These are phyloP conservation scores for Alloscopus bannaensis DNA, from an alignment of 2,888 invertebrate genomes.

Conservation along the genomic window DNA sequence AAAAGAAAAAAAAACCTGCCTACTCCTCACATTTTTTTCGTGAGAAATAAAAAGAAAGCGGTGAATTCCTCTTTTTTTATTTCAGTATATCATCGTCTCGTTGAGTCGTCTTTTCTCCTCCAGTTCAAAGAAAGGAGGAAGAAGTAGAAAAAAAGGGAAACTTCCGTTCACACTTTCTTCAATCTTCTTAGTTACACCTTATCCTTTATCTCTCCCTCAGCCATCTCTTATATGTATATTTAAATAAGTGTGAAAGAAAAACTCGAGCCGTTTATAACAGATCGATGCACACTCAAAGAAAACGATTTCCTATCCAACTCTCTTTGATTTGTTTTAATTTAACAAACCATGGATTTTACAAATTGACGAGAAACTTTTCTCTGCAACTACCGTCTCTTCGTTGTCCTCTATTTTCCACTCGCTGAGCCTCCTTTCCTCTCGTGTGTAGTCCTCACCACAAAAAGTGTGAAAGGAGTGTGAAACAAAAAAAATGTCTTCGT, in stretches of 20 bases:
- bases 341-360: constrained; percentile 61
- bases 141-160: constrained; percentile 56
- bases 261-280: constrained; percentile 56
- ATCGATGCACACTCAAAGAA: constrained; percentile 58
- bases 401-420: too few relatives aligned
- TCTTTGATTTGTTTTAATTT: constrained; percentile 63
- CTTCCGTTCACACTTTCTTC: constrained; percentile 52
- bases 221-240: too few relatives aligned
- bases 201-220: constrained; percentile 16
- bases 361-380: constrained; percentile 63
- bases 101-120: too few relatives aligned
- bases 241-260: too few relatives aligned
- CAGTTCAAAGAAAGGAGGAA: too few relatives aligned
- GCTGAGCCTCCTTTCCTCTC: constrained; percentile 42
- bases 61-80: constrained; percentile 36
- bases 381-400: too few relatives aligned
- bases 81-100: constrained; percentile 56
- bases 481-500: too few relatives aligned
- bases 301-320: constrained; percentile 57
- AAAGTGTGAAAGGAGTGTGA: too few relatives aligned
- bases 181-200: constrained; percentile 8
- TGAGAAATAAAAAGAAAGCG: too few relatives aligned
- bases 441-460: constrained; percentile 30
- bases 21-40: too few relatives aligned
- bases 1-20: constrained; percentile 22